Evolutionary conservation across 2,113 vertebrate species (phyloP), one percentile per base, ranked within the genome.

Genomic region (Mesoclemmys tuberculata): DNA sequence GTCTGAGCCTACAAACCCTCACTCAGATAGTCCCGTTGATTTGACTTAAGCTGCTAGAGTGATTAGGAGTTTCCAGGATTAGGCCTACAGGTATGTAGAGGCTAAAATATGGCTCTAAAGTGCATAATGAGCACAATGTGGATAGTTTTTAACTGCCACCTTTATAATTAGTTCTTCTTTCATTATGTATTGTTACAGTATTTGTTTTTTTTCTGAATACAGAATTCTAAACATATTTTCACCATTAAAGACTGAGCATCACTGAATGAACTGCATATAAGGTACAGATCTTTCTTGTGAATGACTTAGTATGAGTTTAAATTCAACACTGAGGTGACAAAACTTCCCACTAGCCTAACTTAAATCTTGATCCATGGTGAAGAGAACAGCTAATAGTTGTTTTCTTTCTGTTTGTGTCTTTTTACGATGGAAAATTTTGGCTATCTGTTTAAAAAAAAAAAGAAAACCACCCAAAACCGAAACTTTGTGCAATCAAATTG

Each of bases 21-120:
- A 80, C 38, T 96, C 80, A 93, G 93, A 77, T 84, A 82, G 92
- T 54, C 68, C 84, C 90, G 83, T 96, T 92, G 90, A 87, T 97
- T 92, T 94, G 90, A 95, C 83, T 91, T 78, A 35, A 83, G 87
- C 94, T 94, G 93, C 89, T 92, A 78, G 41, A 86, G 80, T 89
- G 90, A 96, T 95, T 88, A 94, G 56, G 7, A 49, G 0, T 8
- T 51, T 89, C 26, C 14, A 82, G 85, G 94, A 93, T 92, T 90
- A 97, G 56, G 71, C 86, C 29, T 89, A 61, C 71, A 82, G 87
- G 94, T 95, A 89, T 88, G 52, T 86, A 94, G 87, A 19, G 22
- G 56, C 35, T 1, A 0, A 52, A 79, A 64, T 89, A 90, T 94
- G 82, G 29, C 64, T 96, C 96, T 14, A n/a, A 21, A 68, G 80